Percentiles rank a stretch among this genome's conserved stretches.
phyloP scores from a whole-genome alignment of 2,797 vertebrate species.

The Yasuhikotakia modesta region DNA sequence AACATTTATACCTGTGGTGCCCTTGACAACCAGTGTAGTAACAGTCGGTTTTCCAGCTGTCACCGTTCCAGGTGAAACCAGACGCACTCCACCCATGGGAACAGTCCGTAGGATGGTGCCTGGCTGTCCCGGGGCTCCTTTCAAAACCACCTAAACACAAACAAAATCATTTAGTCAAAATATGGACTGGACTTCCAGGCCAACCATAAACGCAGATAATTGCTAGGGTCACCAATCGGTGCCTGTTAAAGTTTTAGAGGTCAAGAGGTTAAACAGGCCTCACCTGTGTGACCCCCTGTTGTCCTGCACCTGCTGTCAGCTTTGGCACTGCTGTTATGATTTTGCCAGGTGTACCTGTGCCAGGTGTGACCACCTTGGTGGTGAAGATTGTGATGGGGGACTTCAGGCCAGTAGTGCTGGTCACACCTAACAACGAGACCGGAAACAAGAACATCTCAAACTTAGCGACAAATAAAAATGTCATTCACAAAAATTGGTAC shows the following conservation, averaged over 20 bases:
- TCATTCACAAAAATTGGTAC: no score
- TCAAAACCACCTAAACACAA: conserved; percentile 81
- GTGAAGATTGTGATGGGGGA: conserved; percentile 88
- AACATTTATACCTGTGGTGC: conserved; percentile 77
- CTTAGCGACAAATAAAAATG: no score
- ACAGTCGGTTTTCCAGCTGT: conserved; percentile 83
- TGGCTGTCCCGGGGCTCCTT: conserved; percentile 84
- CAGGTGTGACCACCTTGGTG: conserved; percentile 86
- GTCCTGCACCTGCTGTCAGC: conserved; percentile 73
- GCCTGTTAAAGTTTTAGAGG: not conserved
- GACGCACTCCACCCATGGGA: conserved; percentile 84
- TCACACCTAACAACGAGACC: conserved; percentile 66
- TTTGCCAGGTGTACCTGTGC: conserved; percentile 82
- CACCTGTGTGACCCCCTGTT: conserved; percentile 88
- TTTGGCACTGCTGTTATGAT: conserved; percentile 86
- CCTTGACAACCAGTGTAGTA: conserved; percentile 88
- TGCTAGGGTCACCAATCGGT: not conserved
- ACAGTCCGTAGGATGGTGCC: conserved; percentile 87
- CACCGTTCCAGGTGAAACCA: conserved; percentile 83
- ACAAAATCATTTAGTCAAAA: not conserved
- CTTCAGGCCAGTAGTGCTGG: conserved; percentile 77
- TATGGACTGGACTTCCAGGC: no score
- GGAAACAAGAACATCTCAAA: no score
- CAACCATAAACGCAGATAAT: no score
- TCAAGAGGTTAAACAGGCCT: not conserved